Evolutionary conservation across 1,140 invertebrate genomes (phyloP), one percentile per base, ranked within the genome.

Genomic region (Drosophila neocordata): DNA sequence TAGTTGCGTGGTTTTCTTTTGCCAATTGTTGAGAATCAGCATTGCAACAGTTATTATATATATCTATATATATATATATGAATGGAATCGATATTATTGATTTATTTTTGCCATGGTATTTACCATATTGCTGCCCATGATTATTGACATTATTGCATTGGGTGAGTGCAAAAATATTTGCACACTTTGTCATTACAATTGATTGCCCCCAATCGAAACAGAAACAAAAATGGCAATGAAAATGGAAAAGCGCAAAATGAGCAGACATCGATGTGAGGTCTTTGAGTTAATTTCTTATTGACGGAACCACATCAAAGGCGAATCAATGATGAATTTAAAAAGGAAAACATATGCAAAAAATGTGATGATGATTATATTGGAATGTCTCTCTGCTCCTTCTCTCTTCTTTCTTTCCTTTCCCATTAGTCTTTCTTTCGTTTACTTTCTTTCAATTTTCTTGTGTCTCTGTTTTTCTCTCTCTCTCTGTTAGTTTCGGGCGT

Each of bases 161-260:
- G 53, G 44, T 52, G 18, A 44, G 41, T 58, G 76, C 69, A 74
- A 79, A 48, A 70, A 66, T 82, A 73, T 82, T 81, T 82, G 79
- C 78, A 58, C 76, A 58, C 56, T 79, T 87, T 87, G 81, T 87
- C 81, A 87, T 87, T 87, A 75, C 53, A 77, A 69, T 66, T 84
- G 82, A 84, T 84, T 87, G 81, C 72, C 38, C 61, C 66, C 82
- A 77, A 81, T 81, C 77, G 66, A 60, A 76, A 15, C 4, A 3
- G 79, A 44, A 44, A 6, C 41, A 13, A 41, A 31, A 31, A 31
- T 31, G 27, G 27, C 27, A 31, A 22, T n/a, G 34, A 20, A n/a
- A 31, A 5, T 3, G 37, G 31, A 5, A 11, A 34, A 24, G n/a
- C 27, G 63, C 34, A 12, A 60, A 48, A 48, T 48, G 15, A 20